Evolutionary conservation across 2,113 vertebrate species (phyloP), one percentile per base, ranked within the genome.

Genomic region (Hydrochoerus hydrochaeris): DNA sequence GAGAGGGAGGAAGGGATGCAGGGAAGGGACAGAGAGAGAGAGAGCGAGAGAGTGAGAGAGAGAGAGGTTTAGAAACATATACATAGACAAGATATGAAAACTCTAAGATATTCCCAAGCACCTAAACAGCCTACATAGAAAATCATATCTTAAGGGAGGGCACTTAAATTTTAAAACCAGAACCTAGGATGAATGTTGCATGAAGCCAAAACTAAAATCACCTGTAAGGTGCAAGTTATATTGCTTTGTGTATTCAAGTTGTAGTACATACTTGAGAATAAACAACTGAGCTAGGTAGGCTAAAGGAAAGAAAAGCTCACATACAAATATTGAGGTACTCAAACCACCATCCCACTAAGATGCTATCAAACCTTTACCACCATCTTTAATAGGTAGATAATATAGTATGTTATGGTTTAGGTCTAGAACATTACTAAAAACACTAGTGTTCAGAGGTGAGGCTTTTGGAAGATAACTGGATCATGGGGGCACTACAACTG

Each of bases 241-340:
- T 16, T 83, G 57, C 46, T 94, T 80, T 95, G 91, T 95, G 44
- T 83, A 87, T 41, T 97, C 91, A 90, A 96, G n/a, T 46, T 75
- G 89, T 52, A 86, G 24, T 63, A 94, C 89, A 91, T 94, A 92
- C 73, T 38, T 87, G 60, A 80, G 57, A 94, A 83, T 69, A 91
- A 94, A 93, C n/a, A 94, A 73, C 9, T 62, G 69, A 97, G 52
- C 67, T 52, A 52, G 52, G 13, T 52, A 52, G 52, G 13, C 35
- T 60, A 77, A 88, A 86, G 60, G 32, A 91, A 91, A 85, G 69
- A 58, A 93, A 94, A 78, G 14, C 28, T 38, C 6, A 78, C 26
- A 26, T 67, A 57, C 19, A 94, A 77, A 54, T 28, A 57, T 4
- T 38, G 32, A n/a, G 35, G 35, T 62, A 71, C 73, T 91, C 78